These are phyloP conservation scores for Caenorhabditis parvicauda DNA, from an alignment of 2,888 invertebrate genomes.

Conservation along the genomic window DNA sequence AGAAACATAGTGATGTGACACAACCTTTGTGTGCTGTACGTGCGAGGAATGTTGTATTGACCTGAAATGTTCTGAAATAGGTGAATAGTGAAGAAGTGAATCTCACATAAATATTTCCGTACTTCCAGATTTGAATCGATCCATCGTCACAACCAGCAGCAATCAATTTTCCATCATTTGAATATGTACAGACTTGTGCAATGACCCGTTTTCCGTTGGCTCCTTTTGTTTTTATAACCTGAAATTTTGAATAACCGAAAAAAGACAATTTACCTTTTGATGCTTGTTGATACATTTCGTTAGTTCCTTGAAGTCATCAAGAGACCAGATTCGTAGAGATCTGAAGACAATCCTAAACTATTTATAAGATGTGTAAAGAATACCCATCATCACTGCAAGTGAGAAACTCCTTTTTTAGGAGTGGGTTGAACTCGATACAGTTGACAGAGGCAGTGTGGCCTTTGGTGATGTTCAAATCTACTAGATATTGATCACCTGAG, in stretches of 20 bases:
- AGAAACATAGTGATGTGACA: conserved; percentile 76
- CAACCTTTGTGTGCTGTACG: conserved; percentile 69
- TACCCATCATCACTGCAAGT: conserved; percentile 87
- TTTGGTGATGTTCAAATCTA: conserved; percentile 86
- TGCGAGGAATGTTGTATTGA: conserved; percentile 78
- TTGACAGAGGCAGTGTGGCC: conserved; percentile 90
- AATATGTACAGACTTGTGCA: conserved; percentile 54
- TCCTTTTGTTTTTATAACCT: conserved; percentile 55
- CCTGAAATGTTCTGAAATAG: conserved; percentile 57
- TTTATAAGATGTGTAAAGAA: conserved; percentile 12
- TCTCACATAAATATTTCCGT: conserved; percentile 78
- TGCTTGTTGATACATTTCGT: conserved; percentile 60
- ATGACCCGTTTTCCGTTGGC: conserved; percentile 54
- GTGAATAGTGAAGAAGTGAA: neutral
- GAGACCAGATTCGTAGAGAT: conserved; percentile 86
- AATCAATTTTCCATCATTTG: conserved; percentile 70
- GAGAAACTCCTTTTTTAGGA: conserved; percentile 84
- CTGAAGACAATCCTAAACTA: conserved; percentile 56
- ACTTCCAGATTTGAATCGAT: conserved; percentile 94
- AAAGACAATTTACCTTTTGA: conserved; percentile 21
- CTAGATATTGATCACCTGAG: conserved; percentile 89
- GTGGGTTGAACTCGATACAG: conserved; percentile 89
- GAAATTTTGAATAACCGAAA: neutral
- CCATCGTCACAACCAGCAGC: conserved; percentile 91
- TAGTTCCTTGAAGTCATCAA: conserved; percentile 71